Percentiles rank a stretch among this genome's conserved stretches.
Evolutionary conservation across 2,797 vertebrate species (phyloP).

Genomic region (Hydrocynus forskahlii): DNA sequence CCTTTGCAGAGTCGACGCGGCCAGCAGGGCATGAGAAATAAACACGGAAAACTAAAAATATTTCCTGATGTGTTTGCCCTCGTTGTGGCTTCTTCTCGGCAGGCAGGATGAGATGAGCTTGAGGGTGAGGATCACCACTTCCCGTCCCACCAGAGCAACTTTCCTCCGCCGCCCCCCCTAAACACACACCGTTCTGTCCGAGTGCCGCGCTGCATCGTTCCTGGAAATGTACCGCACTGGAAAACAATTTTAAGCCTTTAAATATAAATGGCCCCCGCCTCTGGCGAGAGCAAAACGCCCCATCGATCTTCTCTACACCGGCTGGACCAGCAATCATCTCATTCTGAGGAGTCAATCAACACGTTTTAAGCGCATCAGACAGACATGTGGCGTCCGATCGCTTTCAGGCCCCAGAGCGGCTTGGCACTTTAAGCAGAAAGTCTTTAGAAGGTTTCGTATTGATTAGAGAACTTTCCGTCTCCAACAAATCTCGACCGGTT

Average conservation of each 20-base stretch:
- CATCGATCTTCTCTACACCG: constrained; percentile 28
- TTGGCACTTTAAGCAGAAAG: constrained; percentile 39
- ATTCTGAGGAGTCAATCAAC: constrained; percentile 26
- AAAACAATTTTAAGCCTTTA: constrained; percentile 46
- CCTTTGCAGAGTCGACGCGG: not conserved
- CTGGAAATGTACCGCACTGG: constrained; percentile 23
- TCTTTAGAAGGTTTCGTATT: constrained; percentile 51
- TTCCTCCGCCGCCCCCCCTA: not conserved
- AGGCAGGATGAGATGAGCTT: constrained; percentile 26
- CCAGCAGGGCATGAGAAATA: constrained; percentile 18
- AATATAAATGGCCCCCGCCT: constrained; percentile 49
- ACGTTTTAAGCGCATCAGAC: constrained; percentile 28
- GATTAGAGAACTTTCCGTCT: constrained; percentile 44
- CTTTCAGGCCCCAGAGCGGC: constrained; percentile 8
- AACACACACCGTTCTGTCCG: not conserved
- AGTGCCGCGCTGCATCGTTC: constrained; percentile 28
- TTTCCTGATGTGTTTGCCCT: constrained; percentile 9
- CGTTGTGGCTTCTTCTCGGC: constrained; percentile 8
- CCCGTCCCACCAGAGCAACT: constrained; percentile 16
- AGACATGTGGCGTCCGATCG: constrained; percentile 7
- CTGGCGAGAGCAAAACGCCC: constrained; percentile 25
- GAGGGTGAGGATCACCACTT: constrained; percentile 28
- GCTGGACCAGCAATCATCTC: constrained; percentile 36
- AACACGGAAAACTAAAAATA: constrained; percentile 23
- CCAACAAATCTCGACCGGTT: constrained; percentile 33